A percentile compares a stretch with the other conserved stretches of the same genome.
These are phyloP conservation scores for Drosophila testacea DNA, from an alignment of 2,888 invertebrate genomes.

Conservation along the genomic window DNA sequence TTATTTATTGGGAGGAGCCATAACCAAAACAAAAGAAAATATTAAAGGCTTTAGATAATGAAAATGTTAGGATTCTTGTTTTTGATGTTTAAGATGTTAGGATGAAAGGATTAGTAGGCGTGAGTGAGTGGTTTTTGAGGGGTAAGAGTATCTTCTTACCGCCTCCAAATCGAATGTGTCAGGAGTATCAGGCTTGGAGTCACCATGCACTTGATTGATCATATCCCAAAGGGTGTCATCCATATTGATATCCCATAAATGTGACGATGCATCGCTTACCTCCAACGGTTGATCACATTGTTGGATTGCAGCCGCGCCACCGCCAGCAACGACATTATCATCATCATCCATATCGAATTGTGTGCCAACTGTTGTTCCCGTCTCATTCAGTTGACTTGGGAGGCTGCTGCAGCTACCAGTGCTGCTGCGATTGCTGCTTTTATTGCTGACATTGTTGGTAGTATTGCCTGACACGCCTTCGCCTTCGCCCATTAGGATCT, in stretches of 20 bases:
- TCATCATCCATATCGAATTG: conserved; percentile 51
- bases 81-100: no score
- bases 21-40: neutral
- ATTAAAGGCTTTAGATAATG: neutral
- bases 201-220: conserved; percentile 4
- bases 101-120: neutral
- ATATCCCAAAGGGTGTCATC: conserved; percentile 38
- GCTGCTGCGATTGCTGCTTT: conserved; percentile 17
- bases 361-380: neutral
- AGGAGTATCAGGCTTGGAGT: neutral
- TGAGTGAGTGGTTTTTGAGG: no score
- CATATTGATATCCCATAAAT: conserved; percentile 34
- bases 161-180: neutral
- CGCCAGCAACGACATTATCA: neutral
- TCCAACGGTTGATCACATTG: conserved; percentile 47
- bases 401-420: conserved; percentile 49
- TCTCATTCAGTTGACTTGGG: conserved; percentile 49
- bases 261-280: conserved; percentile 54
- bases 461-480: neutral
- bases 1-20: neutral
- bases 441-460: conserved; percentile 6
- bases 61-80: neutral
- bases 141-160: neutral
- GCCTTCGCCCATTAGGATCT: conserved; percentile 25
- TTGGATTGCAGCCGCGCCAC: conserved; percentile 18